phyloP scores from a whole-genome alignment of 2,797 vertebrate species.

The Tokudaia muenninki region DNA sequence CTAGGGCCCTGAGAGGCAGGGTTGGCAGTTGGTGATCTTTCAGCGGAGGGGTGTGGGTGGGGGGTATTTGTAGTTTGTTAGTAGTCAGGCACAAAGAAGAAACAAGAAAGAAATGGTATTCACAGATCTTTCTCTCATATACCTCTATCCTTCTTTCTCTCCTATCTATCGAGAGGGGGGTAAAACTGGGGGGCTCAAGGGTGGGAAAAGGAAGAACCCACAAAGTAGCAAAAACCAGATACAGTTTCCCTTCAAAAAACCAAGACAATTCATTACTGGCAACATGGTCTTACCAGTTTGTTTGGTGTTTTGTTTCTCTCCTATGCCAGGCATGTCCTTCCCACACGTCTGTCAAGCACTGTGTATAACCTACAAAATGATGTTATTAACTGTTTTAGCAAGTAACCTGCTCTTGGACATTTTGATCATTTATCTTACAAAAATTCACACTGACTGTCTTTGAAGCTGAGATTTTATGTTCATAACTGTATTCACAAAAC shows the following conservation, averaged over 20 bases:
- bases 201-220: neutral
- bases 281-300: neutral
- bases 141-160: neutral
- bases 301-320: neutral
- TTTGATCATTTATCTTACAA: neutral
- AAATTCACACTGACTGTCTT: neutral
- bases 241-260: neutral
- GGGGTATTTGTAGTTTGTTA: neutral
- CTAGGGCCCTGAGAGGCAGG: no score
- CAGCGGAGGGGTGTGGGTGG: accelerated
- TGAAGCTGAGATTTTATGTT: neutral
- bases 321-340: neutral
- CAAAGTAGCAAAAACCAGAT: neutral
- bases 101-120: neutral
- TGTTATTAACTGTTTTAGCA: neutral
- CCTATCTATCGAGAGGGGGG: neutral
- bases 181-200: neutral
- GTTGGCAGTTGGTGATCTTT: neutral
- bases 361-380: neutral
- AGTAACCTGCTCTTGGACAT: neutral
- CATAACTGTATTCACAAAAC: neutral
- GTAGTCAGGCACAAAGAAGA: neutral
- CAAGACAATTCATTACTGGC: neutral
- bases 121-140: neutral
- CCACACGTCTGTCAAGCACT: neutral